Conservation (phyloP, 2,888 invertebrate species). For the Scelioninae gen. 2 region DNA sequence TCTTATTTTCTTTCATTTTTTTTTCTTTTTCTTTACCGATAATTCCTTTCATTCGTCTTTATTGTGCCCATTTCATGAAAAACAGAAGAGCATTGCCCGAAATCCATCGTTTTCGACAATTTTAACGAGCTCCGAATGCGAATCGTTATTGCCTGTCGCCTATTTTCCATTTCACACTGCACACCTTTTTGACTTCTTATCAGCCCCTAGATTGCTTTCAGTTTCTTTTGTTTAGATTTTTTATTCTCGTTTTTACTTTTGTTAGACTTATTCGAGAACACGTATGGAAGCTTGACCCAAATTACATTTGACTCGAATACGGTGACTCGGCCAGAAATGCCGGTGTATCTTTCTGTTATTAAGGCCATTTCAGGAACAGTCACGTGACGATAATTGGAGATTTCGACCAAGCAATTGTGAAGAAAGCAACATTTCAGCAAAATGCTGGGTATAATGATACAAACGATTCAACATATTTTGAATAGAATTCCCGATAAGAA, state of each 20-base stretch:
- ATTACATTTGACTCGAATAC: slow-evolving; percentile 24
- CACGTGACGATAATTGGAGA: slow-evolving; percentile 22
- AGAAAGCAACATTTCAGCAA: slow-evolving; percentile 2
- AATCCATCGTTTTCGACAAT: no score
- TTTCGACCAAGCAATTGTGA: slow-evolving; percentile 10
- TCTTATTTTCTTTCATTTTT: no score
- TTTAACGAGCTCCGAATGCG: no score
- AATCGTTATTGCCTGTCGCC: no score
- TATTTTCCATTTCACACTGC: no score
- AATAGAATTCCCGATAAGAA: no score
- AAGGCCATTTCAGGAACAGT: slow-evolving; percentile 14
- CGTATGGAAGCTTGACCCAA: slow-evolving; percentile 34
- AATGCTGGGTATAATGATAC: background rate
- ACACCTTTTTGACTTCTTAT: no score
- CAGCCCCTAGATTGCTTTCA: slow-evolving; percentile 4
- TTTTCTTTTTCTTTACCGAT: no score
- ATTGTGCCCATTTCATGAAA: no score
- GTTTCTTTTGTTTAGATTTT: slow-evolving; percentile 8
- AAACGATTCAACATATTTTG: no score
- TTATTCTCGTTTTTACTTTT: slow-evolving; percentile 13
- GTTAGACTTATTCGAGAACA: slow-evolving; percentile 9
- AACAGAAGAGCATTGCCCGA: no score
- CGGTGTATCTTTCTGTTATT: slow-evolving; percentile 12
- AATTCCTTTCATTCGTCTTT: no score
- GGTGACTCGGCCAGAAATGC: slow-evolving; percentile 15